Evolutionary conservation across 2,797 vertebrate species (phyloP).

Genomic region (Sebastiscus tertius): DNA sequence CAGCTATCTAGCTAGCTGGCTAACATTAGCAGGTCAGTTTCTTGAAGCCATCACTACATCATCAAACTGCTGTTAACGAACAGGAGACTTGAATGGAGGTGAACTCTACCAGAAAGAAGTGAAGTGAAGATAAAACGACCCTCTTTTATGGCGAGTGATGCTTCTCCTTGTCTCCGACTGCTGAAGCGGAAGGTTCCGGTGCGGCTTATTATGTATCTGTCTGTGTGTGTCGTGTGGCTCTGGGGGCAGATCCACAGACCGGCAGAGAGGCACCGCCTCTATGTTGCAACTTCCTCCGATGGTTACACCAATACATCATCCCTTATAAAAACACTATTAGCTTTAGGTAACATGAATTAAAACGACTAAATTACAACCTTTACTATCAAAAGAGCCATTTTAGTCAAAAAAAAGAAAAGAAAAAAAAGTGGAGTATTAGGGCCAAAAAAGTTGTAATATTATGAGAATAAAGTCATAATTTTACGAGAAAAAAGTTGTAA

Average conservation of each 20-base stretch:
- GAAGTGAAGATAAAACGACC: background rate
- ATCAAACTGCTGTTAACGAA: background rate
- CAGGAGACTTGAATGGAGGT: background rate
- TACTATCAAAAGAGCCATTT: no score
- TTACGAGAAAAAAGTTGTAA: no score
- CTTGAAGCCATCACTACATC: no score
- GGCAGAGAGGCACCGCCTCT: background rate
- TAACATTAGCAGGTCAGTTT: background rate
- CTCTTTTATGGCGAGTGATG: background rate
- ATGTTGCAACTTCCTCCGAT: constrained; percentile 15
- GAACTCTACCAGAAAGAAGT: constrained; percentile 20
- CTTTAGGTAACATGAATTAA: background rate
- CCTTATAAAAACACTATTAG: no score
- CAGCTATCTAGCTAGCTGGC: background rate
- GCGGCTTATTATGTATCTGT: background rate
- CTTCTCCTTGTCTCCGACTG: no score
- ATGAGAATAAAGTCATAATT: no score
- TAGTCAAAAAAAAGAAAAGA: no score
- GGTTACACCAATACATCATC: constrained; percentile 6
- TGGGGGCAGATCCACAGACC: background rate
- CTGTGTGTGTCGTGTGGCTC: background rate
- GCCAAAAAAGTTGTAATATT: no score
- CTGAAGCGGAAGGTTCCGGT: background rate
- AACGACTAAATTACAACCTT: background rate
- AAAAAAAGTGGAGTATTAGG: no score